Conservation (phyloP, 2,888 invertebrate species). For the Synanthedon tipuliformis region DNA sequence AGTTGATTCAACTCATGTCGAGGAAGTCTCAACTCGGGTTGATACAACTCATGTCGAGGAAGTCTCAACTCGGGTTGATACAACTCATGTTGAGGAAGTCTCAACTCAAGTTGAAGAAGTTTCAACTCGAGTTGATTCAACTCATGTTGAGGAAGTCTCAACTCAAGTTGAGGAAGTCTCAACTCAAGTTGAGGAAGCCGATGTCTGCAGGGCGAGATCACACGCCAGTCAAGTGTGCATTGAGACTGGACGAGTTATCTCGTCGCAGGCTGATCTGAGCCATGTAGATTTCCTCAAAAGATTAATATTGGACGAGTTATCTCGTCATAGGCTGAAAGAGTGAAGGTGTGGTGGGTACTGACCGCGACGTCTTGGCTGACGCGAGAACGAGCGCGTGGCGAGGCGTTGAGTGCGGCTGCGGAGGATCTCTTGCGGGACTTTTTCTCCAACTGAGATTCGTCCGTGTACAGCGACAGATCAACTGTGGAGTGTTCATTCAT, state of each 20-base stretch:
- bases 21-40: conserved; percentile 3
- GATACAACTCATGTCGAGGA: no score
- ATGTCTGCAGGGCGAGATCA: no score
- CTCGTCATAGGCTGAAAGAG: not conserved
- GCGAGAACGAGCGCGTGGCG: conserved; percentile 19
- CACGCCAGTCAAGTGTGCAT: no score
- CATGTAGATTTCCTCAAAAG: no score
- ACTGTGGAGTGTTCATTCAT: conserved; percentile 55
- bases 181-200: no score
- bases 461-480: conserved; percentile 85
- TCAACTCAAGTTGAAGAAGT: no score
- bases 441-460: conserved; percentile 83
- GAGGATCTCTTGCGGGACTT: conserved; percentile 54
- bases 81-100: no score
- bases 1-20: not conserved
- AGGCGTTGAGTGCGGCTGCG: conserved; percentile 26
- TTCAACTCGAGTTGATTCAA: no score
- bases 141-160: conserved; percentile 67
- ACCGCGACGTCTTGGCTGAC: conserved; percentile 18
- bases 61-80: no score
- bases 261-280: no score
- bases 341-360: conserved; percentile 8
- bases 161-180: conserved; percentile 31
- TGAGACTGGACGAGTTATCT: no score
- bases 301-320: no score